Conservation (phyloP, 2,113 vertebrate species). For the Oceanites oceanicus region DNA sequence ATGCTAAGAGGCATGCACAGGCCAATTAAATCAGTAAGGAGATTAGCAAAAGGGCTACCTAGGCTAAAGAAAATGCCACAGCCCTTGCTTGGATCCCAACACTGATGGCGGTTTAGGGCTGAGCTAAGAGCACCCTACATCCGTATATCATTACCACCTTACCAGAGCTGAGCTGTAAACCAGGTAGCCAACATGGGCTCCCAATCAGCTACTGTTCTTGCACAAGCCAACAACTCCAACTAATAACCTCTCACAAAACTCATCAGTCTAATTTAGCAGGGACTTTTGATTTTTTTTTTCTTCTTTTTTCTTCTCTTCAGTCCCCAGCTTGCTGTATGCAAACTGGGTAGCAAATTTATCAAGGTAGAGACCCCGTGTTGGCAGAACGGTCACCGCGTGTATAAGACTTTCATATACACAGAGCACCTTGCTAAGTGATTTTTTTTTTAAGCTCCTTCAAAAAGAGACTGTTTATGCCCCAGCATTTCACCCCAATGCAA, state of each 20-base stretch:
- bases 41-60: neutral
- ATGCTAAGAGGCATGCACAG: neutral
- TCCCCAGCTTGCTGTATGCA: neutral
- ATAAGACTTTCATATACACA: neutral
- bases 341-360: neutral
- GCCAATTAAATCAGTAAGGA: neutral
- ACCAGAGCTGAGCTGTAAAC: neutral
- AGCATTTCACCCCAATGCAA: neutral
- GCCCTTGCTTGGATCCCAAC: neutral
- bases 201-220: neutral
- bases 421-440: neutral
- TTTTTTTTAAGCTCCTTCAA: neutral
- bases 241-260: neutral
- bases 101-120: neutral
- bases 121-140: neutral
- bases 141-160: too few relatives aligned
- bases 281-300: too few relatives aligned
- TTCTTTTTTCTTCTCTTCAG: neutral
- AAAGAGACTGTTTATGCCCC: neutral
- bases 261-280: neutral
- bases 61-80: neutral
- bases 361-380: neutral
- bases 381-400: accelerated
- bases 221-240: neutral
- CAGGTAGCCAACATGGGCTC: neutral